Evolutionary conservation across 1,140 invertebrate species (phyloP).

Genomic region (Laupala kohalensis): DNA sequence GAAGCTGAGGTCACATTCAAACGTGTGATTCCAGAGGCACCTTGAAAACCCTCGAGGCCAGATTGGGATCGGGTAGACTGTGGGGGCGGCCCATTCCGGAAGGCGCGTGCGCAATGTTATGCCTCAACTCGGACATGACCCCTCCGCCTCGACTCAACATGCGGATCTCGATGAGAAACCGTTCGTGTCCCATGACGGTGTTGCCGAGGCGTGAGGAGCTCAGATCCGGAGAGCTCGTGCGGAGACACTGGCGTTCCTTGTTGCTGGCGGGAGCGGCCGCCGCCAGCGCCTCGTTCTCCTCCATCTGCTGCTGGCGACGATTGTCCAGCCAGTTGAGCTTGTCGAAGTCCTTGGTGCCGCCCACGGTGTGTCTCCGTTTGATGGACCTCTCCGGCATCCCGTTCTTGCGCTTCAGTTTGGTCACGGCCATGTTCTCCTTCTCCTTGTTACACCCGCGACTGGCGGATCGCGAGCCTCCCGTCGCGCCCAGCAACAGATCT

Average conservation of each 20-base stretch:
- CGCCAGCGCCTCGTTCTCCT: slow-evolving; percentile 34
- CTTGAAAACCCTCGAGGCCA: slow-evolving; percentile 36
- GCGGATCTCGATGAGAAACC: slow-evolving; percentile 39
- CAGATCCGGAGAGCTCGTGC: slow-evolving; percentile 48
- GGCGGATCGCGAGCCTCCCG: slow-evolving; percentile 28
- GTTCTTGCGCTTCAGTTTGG: slow-evolving; percentile 57
- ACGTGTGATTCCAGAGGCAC: slow-evolving; percentile 44
- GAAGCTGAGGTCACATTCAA: no score
- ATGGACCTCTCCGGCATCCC: slow-evolving; percentile 63
- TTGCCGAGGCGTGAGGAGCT: slow-evolving; percentile 30
- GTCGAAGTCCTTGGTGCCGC: slow-evolving; percentile 73
- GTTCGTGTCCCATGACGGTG: slow-evolving; percentile 13
- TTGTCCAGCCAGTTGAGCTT: slow-evolving; percentile 47
- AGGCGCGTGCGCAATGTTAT: background rate
- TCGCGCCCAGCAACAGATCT: slow-evolving; percentile 30
- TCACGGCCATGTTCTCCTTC: slow-evolving; percentile 20
- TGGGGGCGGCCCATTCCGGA: slow-evolving; percentile 33
- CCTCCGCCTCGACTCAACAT: slow-evolving; percentile 36
- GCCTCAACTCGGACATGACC: slow-evolving; percentile 36
- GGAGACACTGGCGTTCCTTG: slow-evolving; percentile 33
- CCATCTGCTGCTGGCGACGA: slow-evolving; percentile 30
- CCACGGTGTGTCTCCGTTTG: slow-evolving; percentile 81
- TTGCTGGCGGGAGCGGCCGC: slow-evolving; percentile 20
- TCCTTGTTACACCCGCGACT: slow-evolving; percentile 13
- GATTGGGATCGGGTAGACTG: slow-evolving; percentile 36